Base-by-base conservation (phyloP, 2,113 vertebrate species). In the Paramisgurnus dabryanus region DNA sequence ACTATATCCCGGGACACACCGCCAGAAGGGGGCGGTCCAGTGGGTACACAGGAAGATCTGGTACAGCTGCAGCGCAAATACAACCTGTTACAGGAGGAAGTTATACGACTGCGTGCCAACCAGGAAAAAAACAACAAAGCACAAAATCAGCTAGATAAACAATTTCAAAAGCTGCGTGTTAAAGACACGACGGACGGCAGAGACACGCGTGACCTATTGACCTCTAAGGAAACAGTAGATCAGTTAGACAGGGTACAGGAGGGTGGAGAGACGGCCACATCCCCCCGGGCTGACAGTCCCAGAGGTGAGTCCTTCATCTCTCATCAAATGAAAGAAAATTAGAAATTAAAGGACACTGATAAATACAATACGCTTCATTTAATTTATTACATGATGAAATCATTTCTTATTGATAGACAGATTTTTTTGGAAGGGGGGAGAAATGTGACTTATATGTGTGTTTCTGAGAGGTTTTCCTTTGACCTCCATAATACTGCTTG, bases 71-170 rank as follows among this genome's bases (percentile, higher is more conserved):
- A 92, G 78, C 87, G 93, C 10, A 95, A 96, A 8, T 92, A 96
- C 34, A 81, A 89, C 0, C 89, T 95, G 15, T 85, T 97, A n/a
- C 95, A 98, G 85, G 94, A 95, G 67, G 96, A 98, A 87, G 88
- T 98, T 78, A 86, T 86, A 0, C 90, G 95, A 22, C 92, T 94
- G 75, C 86, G 91, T 43, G 89, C 76, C 1, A 76, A 92, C 75
- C 94, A 95, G 64, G 74, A 82, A 22, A 83, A 90, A 57, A 92
- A 97, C 71, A 90, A 92, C 82, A 89, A 85, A 81, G 87, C 88
- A 2, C 84, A 90, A 0, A 68, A 82, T 41, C 90, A 91, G 79
- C 18, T 92, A 81, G 91, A 91, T 84, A 86, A 0, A 71, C 87
- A 83, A 81, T 18, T 89, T 65, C 77, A 68, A 7, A 84, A 89